Evolutionary conservation across 2,888 invertebrate genomes (phyloP).

Genomic region (Homarus gammarus): DNA sequence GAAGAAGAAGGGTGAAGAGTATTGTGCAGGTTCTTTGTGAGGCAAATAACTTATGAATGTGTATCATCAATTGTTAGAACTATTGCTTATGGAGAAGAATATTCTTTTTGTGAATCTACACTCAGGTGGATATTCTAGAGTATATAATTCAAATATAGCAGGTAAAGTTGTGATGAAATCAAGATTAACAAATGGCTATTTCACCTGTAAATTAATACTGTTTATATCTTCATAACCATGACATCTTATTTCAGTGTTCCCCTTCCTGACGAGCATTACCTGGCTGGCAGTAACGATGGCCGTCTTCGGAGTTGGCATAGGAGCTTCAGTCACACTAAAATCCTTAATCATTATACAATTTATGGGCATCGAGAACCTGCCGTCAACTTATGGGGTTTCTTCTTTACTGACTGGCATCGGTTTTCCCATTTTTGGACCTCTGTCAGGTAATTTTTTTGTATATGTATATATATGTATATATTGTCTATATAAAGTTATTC

Average conservation of each 20-base stretch:
- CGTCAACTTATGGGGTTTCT: background rate
- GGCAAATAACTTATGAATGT: too few species aligned
- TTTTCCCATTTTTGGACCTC: background rate
- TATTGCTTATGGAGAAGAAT: too few species aligned
- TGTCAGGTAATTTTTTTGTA: background rate
- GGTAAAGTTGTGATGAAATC: background rate
- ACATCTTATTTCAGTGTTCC: slow-evolving; percentile 18
- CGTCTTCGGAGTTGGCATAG: slow-evolving; percentile 20
- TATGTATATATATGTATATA: slow-evolving; percentile 19
- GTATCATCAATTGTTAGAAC: too few species aligned
- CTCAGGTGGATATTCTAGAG: too few species aligned
- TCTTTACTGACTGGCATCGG: background rate
- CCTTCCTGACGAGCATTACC: background rate
- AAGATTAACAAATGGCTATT: background rate
- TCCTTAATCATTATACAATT: slow-evolving; percentile 1
- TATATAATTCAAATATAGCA: too few species aligned
- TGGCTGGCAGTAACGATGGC: background rate
- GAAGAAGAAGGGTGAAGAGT: too few species aligned
- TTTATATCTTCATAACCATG: background rate
- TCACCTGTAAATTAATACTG: too few species aligned
- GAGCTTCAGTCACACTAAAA: background rate
- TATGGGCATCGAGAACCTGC: slow-evolving; percentile 23
- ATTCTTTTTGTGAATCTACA: too few species aligned
- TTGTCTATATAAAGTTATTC: too few species aligned
- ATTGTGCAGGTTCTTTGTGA: too few species aligned